Percentiles rank a stretch among this genome's conserved stretches.
Conservation (phyloP, 1,140 invertebrate genomes). For the Drosophila fuyamai region DNA sequence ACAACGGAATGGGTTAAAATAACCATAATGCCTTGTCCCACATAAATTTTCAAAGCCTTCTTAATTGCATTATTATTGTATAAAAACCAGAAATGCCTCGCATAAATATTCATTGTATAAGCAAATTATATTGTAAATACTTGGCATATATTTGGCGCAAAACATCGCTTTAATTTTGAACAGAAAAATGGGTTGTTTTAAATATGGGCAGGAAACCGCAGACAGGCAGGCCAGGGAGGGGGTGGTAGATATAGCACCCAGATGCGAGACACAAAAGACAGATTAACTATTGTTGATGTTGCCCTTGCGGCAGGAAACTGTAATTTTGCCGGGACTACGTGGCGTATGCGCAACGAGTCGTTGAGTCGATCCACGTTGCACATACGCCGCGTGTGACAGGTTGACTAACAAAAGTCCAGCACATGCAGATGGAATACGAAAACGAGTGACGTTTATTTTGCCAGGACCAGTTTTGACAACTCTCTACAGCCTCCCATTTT, state of each 20-base stretch:
- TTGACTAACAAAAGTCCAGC: constrained; percentile 32
- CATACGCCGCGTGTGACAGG: constrained; percentile 42
- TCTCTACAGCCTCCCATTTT: constrained; percentile 7
- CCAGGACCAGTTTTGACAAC: constrained; percentile 18
- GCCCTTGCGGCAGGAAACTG: constrained; percentile 51
- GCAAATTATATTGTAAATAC: constrained; percentile 15
- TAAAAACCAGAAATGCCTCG: constrained; percentile 3
- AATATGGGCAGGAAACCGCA: constrained; percentile 8
- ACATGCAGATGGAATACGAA: constrained; percentile 34
- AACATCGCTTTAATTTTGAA: constrained; percentile 8
- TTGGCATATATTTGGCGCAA: constrained; percentile 13
- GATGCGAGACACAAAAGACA: constrained; percentile 58
- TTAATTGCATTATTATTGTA: constrained; percentile 33
- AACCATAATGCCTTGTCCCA: constrained; percentile 30
- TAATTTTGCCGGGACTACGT: constrained; percentile 49
- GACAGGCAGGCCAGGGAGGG: background rate
- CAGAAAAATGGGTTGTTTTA: constrained; percentile 5
- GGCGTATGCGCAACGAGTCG: constrained; percentile 51
- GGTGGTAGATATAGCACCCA: background rate
- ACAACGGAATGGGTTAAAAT: constrained; percentile 21
- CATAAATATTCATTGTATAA: constrained; percentile 25
- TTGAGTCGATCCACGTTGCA: constrained; percentile 28
- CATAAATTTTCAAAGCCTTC: constrained; percentile 20
- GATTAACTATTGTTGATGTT: constrained; percentile 70
- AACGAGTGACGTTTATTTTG: constrained; percentile 9